Evolutionary conservation across 2,113 vertebrate genomes (phyloP).

Genomic region (Stigmatopora nigra): DNA sequence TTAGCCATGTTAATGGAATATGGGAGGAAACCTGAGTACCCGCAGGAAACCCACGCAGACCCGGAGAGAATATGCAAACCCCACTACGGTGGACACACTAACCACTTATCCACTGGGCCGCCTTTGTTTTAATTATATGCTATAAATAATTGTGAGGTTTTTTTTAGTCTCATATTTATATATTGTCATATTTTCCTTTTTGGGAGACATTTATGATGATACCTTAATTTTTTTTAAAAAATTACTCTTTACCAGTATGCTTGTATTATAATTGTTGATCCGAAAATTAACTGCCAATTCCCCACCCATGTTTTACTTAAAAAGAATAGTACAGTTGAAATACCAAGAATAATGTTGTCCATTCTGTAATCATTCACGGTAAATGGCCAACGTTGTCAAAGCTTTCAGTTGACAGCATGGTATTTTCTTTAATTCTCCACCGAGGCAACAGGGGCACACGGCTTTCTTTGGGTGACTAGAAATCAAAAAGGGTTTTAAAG

Average conservation of each 20-base stretch:
- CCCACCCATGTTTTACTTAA: background rate
- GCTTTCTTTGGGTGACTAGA: conserved; percentile 41
- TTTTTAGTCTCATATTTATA: too few species aligned
- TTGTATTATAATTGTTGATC: background rate
- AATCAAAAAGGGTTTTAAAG: conserved; percentile 54
- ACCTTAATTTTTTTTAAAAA: background rate
- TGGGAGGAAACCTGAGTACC: too few species aligned
- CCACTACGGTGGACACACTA: too few species aligned
- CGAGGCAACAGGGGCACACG: conserved; percentile 32
- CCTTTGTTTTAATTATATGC: too few species aligned
- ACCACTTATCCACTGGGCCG: too few species aligned
- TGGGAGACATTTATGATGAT: background rate
- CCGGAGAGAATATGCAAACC: too few species aligned
- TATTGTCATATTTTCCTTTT: background rate
- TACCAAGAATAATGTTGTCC: background rate
- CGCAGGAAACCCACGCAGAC: too few species aligned
- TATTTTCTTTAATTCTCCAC: conserved; percentile 46
- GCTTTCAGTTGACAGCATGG: conserved; percentile 34
- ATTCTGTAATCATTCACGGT: background rate
- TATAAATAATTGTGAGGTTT: too few species aligned
- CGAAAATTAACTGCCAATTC: background rate
- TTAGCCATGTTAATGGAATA: too few species aligned
- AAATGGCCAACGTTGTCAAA: background rate
- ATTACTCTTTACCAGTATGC: background rate
- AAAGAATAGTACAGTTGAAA: background rate